A percentile compares a stretch with the other conserved stretches of the same genome.
phyloP scores from a whole-genome alignment of 2,888 invertebrate species.

The Coronaproctus castanopsis region DNA sequence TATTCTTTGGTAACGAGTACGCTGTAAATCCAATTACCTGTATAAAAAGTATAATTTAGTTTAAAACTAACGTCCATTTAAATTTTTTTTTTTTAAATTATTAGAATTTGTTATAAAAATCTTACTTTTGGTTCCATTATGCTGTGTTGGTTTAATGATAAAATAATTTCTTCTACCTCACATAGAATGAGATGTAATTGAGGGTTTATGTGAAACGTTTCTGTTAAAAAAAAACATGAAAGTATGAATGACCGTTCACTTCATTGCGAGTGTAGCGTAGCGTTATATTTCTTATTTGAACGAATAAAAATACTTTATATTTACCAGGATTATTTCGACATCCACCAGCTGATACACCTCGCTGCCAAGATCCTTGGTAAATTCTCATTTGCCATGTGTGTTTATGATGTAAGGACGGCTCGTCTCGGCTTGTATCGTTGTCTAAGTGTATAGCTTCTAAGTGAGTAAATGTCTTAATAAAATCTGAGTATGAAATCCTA shows the following conservation, averaged over 20 bases:
- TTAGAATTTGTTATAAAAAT: too few relatives aligned
- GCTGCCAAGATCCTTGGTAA: conserved; percentile 68
- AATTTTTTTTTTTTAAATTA: too few relatives aligned
- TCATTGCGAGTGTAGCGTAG: too few relatives aligned
- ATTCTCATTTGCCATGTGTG: conserved; percentile 73
- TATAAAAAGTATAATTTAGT: conserved; percentile 14
- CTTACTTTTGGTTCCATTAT: conserved; percentile 74
- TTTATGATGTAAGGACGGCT: conserved; percentile 53
- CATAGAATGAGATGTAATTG: conserved; percentile 60
- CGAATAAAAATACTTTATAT: too few relatives aligned
- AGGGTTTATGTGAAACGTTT: conserved; percentile 83
- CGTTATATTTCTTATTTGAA: too few relatives aligned
- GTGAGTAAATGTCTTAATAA: conserved; percentile 58
- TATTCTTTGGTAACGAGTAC: conserved; percentile 48
- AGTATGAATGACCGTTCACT: too few relatives aligned
- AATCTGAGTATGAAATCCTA: conserved; percentile 64
- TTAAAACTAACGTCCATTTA: too few relatives aligned
- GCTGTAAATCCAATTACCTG: conserved; percentile 67
- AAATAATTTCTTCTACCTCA: conserved; percentile 61
- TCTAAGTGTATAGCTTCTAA: conserved; percentile 72
- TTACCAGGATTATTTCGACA: conserved; percentile 67
- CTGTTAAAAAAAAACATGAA: conserved; percentile 31
- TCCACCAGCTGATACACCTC: conserved; percentile 73
- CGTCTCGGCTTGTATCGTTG: conserved; percentile 65
- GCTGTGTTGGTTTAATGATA: conserved; percentile 72